These are phyloP conservation scores for Scaptomyza parva DNA, from an alignment of 2,888 invertebrate genomes.

Conservation along the genomic window DNA sequence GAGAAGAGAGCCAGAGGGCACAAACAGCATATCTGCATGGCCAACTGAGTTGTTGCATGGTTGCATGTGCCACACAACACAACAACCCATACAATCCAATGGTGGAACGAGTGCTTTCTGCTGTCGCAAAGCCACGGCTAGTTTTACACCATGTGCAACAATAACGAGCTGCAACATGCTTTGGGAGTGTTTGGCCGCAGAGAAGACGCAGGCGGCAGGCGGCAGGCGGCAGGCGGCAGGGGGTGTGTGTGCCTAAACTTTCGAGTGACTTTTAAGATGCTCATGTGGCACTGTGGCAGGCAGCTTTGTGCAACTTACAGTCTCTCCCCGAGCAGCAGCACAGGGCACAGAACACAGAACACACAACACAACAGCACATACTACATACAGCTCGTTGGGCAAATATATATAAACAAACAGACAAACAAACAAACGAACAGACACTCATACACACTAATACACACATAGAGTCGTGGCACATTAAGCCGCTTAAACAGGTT, in stretches of 20 bases:
- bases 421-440: conserved; percentile 4
- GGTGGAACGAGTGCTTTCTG: conserved; percentile 8
- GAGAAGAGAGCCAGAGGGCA: not conserved
- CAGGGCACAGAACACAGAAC: not conserved
- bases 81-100: conserved; percentile 34
- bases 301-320: conserved; percentile 52
- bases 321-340: not conserved
- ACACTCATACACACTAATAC: conserved; percentile 1
- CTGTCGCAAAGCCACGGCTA: conserved; percentile 54
- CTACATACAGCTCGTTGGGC: conserved; percentile 7
- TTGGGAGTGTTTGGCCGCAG: no score
- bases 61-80: conserved; percentile 28
- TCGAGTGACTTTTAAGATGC: conserved; percentile 63
- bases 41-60: conserved; percentile 5
- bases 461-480: conserved; percentile 58
- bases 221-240: not conserved
- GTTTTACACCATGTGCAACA: conserved; percentile 62
- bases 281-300: conserved; percentile 52
- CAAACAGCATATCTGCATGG: conserved; percentile 46
- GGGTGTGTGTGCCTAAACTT: conserved; percentile 45
- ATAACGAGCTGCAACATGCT: conserved; percentile 15
- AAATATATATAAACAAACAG: conserved; percentile 20
- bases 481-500: conserved; percentile 77
- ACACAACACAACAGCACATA: no score
- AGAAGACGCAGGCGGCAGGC: no score